Base-by-base conservation (phyloP, 2,113 vertebrate genomes). In the Serinus canaria region DNA sequence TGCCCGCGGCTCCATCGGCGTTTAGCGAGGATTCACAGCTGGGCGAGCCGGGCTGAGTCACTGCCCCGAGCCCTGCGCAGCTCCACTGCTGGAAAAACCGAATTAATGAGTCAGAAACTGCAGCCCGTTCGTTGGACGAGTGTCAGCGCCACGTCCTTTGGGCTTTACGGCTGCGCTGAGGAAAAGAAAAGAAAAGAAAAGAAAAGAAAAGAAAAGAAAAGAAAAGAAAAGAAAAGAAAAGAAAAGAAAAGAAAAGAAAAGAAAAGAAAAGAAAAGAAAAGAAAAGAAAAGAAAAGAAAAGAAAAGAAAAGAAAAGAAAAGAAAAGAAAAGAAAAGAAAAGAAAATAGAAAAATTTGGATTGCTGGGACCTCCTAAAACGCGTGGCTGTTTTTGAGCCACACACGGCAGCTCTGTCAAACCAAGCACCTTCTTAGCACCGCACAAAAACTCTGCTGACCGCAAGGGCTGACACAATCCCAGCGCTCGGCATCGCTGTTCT, bases 91-190 rank as follows among this genome's bases (percentile, higher is more conserved):
- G 80, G 53, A 13, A 55, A 41, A 62, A 23, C 14, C 0, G 15
- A 37, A 72, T 72, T 41, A 63, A 79, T 47, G 37, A n/a, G 13
- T 16, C 2, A 17, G n/a, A 17, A 41, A 35, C 70, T 35, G 10
- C 60, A 19, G 39, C n/a, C 44, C 1, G 12, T 15, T 44, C 11
- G 6, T 11, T 4, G 0, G 0, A 0, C 0, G 14, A 1, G 30
- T 13, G 5, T 7, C 6, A 24, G n/a, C 15, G 0, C 0, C 41
- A 75, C n/a, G 11, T 14, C 44, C 27, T 3, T 4, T 0, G 37
- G 39, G 55, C 35, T 41, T 13, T 13, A 6, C 12, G 13, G 80
- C 58, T 11, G 11, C 1, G 2, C 41, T 7, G 35, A 11, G 9
- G 15, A 53, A 22, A 53, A 18, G 10, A 17, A 11, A 28, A 18